phyloP scores from a whole-genome alignment of 2,797 vertebrate species.

The Discoglossus pictus region DNA sequence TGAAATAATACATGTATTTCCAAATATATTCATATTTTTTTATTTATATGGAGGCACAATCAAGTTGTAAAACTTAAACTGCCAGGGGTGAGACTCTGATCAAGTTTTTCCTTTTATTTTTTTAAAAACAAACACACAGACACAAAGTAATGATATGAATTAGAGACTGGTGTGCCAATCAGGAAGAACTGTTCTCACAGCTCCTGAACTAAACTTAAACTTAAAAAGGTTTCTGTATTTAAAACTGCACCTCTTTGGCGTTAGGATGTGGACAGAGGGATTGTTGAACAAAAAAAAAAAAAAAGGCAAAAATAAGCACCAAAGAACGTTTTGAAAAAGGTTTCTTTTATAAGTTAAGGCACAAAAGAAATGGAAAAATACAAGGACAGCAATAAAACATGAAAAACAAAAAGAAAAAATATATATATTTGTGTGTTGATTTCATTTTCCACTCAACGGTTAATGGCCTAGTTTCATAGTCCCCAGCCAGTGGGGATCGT shows the following conservation, averaged over 20 bases:
- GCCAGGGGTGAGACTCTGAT: conserved; percentile 24
- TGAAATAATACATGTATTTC: conserved; percentile 32
- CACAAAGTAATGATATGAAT: conserved; percentile 26
- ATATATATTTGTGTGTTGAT: neutral
- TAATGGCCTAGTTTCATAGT: neutral
- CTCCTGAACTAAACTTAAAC: conserved; percentile 3
- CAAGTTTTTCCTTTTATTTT: conserved; percentile 22
- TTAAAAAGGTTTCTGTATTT: conserved; percentile 21
- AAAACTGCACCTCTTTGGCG: conserved; percentile 36
- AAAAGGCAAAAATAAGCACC: conserved; percentile 1
- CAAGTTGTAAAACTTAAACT: conserved; percentile 25
- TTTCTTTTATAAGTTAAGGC: conserved; percentile 33
- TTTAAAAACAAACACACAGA: conserved; percentile 31
- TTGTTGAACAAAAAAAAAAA: conserved; percentile 1
- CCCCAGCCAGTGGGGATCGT: conserved; percentile 40
- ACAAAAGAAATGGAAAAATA: conserved; percentile 42
- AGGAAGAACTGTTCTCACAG: neutral
- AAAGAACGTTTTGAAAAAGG: conserved; percentile 15
- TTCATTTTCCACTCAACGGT: conserved; percentile 1
- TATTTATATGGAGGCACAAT: conserved; percentile 25
- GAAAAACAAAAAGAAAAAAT: neutral
- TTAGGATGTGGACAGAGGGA: conserved; percentile 6
- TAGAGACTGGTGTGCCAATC: conserved; percentile 5
- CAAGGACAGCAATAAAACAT: too few relatives aligned
- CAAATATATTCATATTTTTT: conserved; percentile 20